Evolutionary conservation across 2,113 vertebrate genomes (phyloP).

Genomic region (Lampris incognitus): DNA sequence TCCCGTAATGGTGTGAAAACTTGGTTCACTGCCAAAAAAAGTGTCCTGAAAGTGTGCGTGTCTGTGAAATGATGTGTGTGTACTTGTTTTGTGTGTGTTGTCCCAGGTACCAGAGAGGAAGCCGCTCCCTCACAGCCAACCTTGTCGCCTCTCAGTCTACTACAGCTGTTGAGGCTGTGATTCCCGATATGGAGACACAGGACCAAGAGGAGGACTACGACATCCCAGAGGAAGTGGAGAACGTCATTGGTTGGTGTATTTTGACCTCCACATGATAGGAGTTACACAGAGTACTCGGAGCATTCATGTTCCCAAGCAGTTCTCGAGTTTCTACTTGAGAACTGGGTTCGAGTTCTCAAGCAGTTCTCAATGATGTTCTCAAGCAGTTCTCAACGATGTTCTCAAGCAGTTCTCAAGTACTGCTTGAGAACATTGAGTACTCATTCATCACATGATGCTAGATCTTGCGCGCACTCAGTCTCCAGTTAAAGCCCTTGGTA

Average conservation of each 20-base stretch:
- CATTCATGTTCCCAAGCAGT: too few relatives aligned
- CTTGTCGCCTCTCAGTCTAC: slow-evolving; percentile 75
- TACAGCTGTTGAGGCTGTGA: slow-evolving; percentile 1
- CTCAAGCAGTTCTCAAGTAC: too few relatives aligned
- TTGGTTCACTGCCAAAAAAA: too few relatives aligned
- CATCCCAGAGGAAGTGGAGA: slow-evolving; percentile 92
- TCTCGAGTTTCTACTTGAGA: too few relatives aligned
- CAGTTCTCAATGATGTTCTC: too few relatives aligned
- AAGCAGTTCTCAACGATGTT: too few relatives aligned
- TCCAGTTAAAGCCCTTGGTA: too few relatives aligned
- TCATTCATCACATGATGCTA: too few relatives aligned
- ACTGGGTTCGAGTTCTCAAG: too few relatives aligned
- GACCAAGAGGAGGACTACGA: slow-evolving; percentile 89
- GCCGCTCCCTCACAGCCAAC: slow-evolving; percentile 88
- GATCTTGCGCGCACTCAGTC: too few relatives aligned
- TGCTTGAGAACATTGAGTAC: too few relatives aligned
- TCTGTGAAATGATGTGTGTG: neutral
- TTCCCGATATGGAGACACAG: slow-evolving; percentile 51
- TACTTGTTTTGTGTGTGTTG: slow-evolving; percentile 17
- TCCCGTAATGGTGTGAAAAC: neutral
- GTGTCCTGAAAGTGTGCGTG: neutral
- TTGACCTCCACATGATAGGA: neutral
- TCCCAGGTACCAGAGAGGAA: slow-evolving; percentile 93
- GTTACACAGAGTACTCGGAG: too few relatives aligned
- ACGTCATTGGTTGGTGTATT: slow-evolving; percentile 87